phyloP scores from a whole-genome alignment of 2,113 vertebrate species.

The Acanthochromis polyacanthus region DNA sequence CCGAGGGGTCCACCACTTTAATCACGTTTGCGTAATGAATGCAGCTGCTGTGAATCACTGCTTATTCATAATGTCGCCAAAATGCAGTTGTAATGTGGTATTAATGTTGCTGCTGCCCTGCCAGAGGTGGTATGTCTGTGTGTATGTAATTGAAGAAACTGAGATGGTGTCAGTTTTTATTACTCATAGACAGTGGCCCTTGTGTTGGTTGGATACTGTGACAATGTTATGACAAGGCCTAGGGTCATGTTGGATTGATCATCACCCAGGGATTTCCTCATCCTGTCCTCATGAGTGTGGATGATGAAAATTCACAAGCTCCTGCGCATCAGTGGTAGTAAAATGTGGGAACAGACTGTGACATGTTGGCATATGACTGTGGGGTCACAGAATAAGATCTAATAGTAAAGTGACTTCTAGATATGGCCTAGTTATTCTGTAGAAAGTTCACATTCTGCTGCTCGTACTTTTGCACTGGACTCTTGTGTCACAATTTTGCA shows the following conservation, averaged over 20 bases:
- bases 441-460: constrained; percentile 1
- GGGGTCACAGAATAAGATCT: background rate
- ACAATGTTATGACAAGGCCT: constrained; percentile 74
- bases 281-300: constrained; percentile 25
- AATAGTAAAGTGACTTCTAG: background rate
- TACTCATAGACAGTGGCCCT: constrained; percentile 45
- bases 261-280: constrained; percentile 61
- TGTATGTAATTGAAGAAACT: constrained; percentile 57
- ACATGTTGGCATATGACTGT: background rate
- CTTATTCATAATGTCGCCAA: constrained; percentile 76
- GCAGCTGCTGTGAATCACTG: constrained; percentile 80
- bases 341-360: constrained; percentile 13
- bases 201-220: constrained; percentile 54
- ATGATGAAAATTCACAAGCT: constrained; percentile 31
- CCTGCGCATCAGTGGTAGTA: constrained; percentile 21
- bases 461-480: background rate
- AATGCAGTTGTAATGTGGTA: constrained; percentile 69
- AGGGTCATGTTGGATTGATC: constrained; percentile 64
- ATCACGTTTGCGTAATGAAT: constrained; percentile 84
- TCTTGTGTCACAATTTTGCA: background rate
- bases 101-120: constrained; percentile 63
- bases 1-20: constrained; percentile 77
- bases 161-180: constrained; percentile 63
- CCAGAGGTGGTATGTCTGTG: constrained; percentile 61
- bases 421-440: background rate